phyloP scores from a whole-genome alignment of 2,797 vertebrate genomes.

The Sitta carolinensis region DNA sequence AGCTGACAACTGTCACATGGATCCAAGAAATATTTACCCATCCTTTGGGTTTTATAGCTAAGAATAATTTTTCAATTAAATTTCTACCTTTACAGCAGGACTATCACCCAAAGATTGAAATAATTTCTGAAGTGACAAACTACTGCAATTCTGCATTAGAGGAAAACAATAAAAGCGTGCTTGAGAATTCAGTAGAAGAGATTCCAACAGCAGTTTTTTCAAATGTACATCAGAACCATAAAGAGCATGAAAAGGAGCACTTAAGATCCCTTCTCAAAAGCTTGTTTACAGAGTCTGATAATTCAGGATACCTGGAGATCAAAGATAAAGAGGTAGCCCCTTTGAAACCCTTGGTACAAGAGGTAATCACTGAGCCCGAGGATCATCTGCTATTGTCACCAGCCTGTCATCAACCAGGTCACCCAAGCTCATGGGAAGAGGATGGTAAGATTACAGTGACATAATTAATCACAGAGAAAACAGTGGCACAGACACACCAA shows the following conservation, averaged over 20 bases:
- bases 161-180: neutral
- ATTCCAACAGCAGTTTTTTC: conserved; percentile 44
- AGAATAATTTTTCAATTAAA: neutral
- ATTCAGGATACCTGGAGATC: neutral
- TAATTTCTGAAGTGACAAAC: conserved; percentile 72
- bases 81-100: conserved; percentile 55
- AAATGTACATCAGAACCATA: neutral
- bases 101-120: conserved; percentile 79
- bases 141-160: conserved; percentile 46
- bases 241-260: neutral
- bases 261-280: conserved; percentile 21
- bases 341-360: conserved; percentile 59
- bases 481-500: neutral
- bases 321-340: neutral
- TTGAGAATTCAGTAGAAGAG: neutral
- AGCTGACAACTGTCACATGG: neutral
- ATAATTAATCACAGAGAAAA: neutral
- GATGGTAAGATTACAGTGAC: neutral
- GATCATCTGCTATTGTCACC: neutral
- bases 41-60: neutral
- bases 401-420: neutral
- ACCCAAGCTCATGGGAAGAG: neutral
- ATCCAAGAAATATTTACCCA: neutral
- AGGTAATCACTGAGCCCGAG: conserved; percentile 35
- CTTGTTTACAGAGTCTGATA: neutral